Evolutionary conservation across 2,888 invertebrate species (phyloP).

Genomic region (Trissoscelio sp.): DNA sequence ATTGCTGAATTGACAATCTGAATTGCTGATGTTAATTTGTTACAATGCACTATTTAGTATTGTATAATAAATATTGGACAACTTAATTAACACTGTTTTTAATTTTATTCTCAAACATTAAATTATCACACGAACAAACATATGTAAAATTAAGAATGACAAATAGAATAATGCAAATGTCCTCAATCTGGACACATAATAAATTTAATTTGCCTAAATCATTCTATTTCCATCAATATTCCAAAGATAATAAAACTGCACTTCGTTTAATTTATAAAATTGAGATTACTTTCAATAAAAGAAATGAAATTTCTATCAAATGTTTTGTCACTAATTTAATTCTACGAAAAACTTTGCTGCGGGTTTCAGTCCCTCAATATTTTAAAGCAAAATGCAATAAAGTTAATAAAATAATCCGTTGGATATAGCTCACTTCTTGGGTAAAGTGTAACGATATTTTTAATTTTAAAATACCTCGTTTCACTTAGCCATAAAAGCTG

Average conservation of each 20-base stretch:
- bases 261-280: not conserved
- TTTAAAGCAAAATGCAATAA: not conserved
- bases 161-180: no score
- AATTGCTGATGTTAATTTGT: conserved; percentile 29
- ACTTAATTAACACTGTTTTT: not conserved
- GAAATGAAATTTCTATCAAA: conserved; percentile 4
- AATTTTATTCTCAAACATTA: no score
- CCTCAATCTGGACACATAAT: no score
- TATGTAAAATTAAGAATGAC: no score
- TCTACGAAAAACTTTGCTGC: not conserved
- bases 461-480: not conserved
- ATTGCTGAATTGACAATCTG: conserved; percentile 32
- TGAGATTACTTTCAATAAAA: not conserved
- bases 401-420: conserved; percentile 1
- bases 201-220: not conserved
- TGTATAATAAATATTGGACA: not conserved
- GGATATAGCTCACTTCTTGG: not conserved
- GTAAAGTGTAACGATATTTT: not conserved
- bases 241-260: no score
- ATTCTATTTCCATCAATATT: not conserved
- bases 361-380: not conserved
- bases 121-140: no score
- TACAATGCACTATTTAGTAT: not conserved
- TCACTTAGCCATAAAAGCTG: not conserved
- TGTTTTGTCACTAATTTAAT: not conserved